Conservation (phyloP, 2,113 vertebrate species). For the Delphinus delphis region DNA sequence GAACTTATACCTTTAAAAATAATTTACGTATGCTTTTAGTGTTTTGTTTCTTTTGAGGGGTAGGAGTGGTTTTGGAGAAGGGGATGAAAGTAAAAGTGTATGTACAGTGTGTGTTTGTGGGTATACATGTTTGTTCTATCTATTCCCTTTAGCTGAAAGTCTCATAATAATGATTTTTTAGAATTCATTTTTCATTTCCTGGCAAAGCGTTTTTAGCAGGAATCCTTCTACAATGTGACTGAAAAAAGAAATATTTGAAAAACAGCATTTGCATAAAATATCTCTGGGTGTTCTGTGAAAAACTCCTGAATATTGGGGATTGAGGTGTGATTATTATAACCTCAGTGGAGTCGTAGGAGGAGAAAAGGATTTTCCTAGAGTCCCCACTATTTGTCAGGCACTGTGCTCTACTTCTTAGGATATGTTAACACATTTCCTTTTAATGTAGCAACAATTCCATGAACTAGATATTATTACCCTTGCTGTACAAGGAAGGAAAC, state of each 20-base stretch:
- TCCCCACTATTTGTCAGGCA: background rate
- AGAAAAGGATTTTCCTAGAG: background rate
- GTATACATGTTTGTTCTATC: background rate
- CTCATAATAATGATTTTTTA: background rate
- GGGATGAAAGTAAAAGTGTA: background rate
- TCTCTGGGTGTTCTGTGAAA: background rate
- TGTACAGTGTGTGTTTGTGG: background rate
- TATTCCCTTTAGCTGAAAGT: background rate
- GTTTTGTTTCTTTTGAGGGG: background rate
- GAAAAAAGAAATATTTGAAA: background rate
- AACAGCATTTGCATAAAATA: background rate
- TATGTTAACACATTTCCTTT: background rate
- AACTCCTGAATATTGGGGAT: background rate
- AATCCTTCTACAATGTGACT: background rate
- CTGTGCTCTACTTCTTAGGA: background rate
- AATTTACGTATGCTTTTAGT: background rate
- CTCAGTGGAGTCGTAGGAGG: background rate
- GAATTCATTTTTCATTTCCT: background rate
- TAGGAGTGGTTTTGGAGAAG: fast-evolving
- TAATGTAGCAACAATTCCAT: background rate
- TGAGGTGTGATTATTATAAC: background rate
- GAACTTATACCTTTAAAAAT: background rate
- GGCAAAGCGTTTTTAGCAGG: background rate
- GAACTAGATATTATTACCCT: background rate
- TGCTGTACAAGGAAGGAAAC: background rate